Evolutionary conservation across 2,797 vertebrate genomes (phyloP).

Genomic region (Muraenolepis orangiensis): DNA sequence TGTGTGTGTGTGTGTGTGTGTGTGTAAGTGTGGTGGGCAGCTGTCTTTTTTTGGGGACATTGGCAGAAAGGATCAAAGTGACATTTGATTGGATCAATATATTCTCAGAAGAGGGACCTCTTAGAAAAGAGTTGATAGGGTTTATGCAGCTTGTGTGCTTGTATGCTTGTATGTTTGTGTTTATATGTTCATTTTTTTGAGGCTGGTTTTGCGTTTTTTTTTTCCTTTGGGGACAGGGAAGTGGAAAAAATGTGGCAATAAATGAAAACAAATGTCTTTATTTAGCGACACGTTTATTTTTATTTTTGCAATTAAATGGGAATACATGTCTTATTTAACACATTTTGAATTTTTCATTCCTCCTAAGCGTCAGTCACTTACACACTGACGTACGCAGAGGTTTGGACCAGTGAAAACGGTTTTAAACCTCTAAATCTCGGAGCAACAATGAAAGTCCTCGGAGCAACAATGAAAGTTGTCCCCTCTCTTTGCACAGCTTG

Average conservation of each 20-base stretch:
- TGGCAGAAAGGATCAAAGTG: background rate
- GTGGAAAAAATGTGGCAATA: too few species aligned
- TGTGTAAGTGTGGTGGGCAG: background rate
- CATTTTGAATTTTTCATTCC: too few species aligned
- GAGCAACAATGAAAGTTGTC: background rate
- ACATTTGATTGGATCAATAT: background rate
- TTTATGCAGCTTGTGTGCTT: background rate
- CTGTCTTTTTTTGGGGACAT: background rate
- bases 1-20: background rate
- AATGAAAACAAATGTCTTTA: background rate
- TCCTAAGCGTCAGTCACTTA: too few species aligned
- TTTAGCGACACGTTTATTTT: too few species aligned
- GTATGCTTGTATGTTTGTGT: too few species aligned
- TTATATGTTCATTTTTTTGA: too few species aligned
- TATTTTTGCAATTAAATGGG: too few species aligned
- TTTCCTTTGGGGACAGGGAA: too few species aligned
- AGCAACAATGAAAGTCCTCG: background rate
- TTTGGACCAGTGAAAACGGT: background rate
- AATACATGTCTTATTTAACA: too few species aligned
- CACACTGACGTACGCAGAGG: background rate
- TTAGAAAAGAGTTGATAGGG: background rate
- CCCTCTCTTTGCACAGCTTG: background rate
- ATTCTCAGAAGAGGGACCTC: background rate
- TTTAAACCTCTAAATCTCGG: background rate
- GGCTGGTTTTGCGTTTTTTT: too few species aligned